Percentiles rank a stretch among this genome's conserved stretches.
These are phyloP conservation scores for Neopelma chrysocephalum DNA, from an alignment of 2,797 vertebrate genomes.

Conservation along the genomic window DNA sequence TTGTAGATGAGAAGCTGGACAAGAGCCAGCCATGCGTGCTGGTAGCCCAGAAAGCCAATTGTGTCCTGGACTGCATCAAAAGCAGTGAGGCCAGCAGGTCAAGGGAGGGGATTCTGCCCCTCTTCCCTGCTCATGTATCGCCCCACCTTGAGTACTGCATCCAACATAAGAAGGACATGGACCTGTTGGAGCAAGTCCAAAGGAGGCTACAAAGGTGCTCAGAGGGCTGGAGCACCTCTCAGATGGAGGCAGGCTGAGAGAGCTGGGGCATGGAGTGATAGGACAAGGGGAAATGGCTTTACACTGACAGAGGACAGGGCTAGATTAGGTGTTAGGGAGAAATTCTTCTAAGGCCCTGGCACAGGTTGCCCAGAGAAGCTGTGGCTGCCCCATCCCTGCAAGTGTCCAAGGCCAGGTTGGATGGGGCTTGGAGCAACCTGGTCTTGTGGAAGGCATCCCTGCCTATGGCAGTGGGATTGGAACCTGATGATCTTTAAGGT, in stretches of 20 bases:
- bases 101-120: background rate
- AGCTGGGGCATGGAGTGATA: background rate
- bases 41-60: background rate
- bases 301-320: background rate
- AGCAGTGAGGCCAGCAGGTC: background rate
- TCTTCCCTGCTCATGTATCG: background rate
- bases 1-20: background rate
- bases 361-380: background rate
- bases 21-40: background rate
- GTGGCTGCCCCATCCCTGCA: background rate
- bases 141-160: background rate
- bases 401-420: background rate
- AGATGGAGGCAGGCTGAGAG: background rate
- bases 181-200: background rate
- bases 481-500: background rate
- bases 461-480: background rate
- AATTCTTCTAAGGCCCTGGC: background rate
- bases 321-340: background rate
- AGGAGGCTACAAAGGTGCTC: background rate
- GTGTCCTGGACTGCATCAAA: background rate
- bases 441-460: background rate
- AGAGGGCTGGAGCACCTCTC: no score
- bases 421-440: background rate
- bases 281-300: background rate
- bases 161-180: background rate